Evolutionary conservation across 2,113 vertebrate genomes (phyloP).

Genomic region (Athene cunicularia): DNA sequence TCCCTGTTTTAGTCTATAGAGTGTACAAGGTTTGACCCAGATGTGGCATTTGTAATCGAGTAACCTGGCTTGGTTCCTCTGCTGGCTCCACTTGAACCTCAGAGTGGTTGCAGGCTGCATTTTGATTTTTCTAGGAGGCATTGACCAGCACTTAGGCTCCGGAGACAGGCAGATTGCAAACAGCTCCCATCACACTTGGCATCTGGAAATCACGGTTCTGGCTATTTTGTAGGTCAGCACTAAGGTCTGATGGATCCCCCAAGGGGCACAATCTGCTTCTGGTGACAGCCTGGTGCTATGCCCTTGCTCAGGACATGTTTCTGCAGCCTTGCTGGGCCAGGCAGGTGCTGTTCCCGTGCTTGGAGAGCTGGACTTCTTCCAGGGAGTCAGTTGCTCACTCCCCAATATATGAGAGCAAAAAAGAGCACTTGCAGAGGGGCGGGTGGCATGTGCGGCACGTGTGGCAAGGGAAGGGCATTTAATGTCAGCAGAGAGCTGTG

Average conservation of each 20-base stretch:
- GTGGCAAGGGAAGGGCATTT: not conserved
- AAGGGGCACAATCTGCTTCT: not conserved
- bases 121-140: not conserved
- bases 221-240: not conserved
- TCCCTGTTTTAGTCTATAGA: not conserved
- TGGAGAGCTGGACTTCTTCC: conserved; percentile 27
- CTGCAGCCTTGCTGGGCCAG: not conserved
- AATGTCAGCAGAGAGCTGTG: not conserved
- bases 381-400: conserved; percentile 23
- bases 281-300: not conserved
- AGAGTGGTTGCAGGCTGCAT: not conserved
- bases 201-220: not conserved
- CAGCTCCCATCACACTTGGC: not conserved
- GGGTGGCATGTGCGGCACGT: not conserved
- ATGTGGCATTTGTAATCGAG: not conserved
- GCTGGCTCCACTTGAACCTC: not conserved
- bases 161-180: not conserved
- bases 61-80: not conserved
- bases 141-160: not conserved
- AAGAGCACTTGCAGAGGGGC: not conserved
- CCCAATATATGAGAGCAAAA: not conserved
- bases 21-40: not conserved
- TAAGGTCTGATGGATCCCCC: not conserved
- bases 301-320: not conserved
- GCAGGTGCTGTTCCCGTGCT: conserved; percentile 19